These are phyloP conservation scores for Paedocypris sp. DNA, from an alignment of 2,113 vertebrate species.

Conservation along the genomic window DNA sequence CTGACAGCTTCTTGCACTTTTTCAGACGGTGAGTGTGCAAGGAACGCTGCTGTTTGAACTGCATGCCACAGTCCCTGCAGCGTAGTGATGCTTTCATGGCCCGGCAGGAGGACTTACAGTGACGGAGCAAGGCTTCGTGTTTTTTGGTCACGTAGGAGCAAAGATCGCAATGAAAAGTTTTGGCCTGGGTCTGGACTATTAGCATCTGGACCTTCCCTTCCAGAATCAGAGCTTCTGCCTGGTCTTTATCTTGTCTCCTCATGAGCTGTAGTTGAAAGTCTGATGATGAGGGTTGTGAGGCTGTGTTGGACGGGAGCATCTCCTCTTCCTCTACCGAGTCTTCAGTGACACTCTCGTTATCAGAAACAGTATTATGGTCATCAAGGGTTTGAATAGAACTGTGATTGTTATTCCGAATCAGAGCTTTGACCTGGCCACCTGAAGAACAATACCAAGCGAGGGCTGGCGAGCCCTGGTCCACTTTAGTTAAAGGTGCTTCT, in stretches of 20 bases:
- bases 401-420: too few species aligned
- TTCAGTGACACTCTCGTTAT: slow-evolving; percentile 29
- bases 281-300: slow-evolving; percentile 17
- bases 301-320: neutral
- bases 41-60: slow-evolving; percentile 80
- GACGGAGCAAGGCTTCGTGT: slow-evolving; percentile 64
- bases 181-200: slow-evolving; percentile 65
- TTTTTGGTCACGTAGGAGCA: slow-evolving; percentile 72
- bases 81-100: slow-evolving; percentile 51
- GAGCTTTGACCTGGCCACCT: too few species aligned
- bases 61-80: slow-evolving; percentile 68
- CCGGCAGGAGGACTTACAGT: slow-evolving; percentile 63
- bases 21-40: slow-evolving; percentile 74
- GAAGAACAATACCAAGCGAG: too few species aligned
- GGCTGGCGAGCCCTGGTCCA: slow-evolving; percentile 48
- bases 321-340: neutral
- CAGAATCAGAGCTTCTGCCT: slow-evolving; percentile 74
- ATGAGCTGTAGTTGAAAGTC: slow-evolving; percentile 65
- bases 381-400: too few species aligned
- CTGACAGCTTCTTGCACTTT: slow-evolving; percentile 65
- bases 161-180: slow-evolving; percentile 63
- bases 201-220: slow-evolving; percentile 89
- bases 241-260: slow-evolving; percentile 79
- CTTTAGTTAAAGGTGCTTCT: slow-evolving; percentile 12
- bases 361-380: too few species aligned